phyloP scores from a whole-genome alignment of 2,113 vertebrate genomes.

The Sylvicapra grimmia region DNA sequence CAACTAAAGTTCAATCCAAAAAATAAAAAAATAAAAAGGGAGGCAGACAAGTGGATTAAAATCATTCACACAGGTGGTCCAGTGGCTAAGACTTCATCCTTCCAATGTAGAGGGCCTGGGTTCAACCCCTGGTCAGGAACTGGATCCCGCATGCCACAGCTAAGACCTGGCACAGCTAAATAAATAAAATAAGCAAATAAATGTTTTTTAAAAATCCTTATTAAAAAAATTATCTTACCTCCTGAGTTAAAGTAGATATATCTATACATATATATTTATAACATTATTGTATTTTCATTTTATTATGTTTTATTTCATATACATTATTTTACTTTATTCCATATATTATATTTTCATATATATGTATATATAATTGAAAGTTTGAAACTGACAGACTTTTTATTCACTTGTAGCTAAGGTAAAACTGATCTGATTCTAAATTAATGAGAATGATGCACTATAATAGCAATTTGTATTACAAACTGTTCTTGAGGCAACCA shows the following conservation, averaged over 20 bases:
- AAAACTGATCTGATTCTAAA: constrained; percentile 14
- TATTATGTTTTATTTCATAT: neutral
- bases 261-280: neutral
- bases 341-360: neutral
- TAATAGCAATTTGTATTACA: constrained; percentile 18
- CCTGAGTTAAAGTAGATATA: neutral
- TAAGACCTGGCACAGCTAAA: neutral
- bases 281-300: neutral
- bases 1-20: neutral
- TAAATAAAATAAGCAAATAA: neutral
- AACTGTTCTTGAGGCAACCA: constrained; percentile 33
- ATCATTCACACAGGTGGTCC: neutral
- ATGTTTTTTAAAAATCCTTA: neutral
- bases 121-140: neutral
- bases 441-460: neutral
- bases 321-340: neutral
- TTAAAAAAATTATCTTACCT: neutral
- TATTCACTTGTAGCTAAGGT: neutral
- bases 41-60: neutral
- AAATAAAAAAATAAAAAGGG: neutral
- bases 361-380: neutral
- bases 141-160: neutral
- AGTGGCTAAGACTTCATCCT: neutral
- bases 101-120: neutral
- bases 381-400: neutral